Conservation (phyloP, 2,888 invertebrate species). For the Alitta virens region DNA sequence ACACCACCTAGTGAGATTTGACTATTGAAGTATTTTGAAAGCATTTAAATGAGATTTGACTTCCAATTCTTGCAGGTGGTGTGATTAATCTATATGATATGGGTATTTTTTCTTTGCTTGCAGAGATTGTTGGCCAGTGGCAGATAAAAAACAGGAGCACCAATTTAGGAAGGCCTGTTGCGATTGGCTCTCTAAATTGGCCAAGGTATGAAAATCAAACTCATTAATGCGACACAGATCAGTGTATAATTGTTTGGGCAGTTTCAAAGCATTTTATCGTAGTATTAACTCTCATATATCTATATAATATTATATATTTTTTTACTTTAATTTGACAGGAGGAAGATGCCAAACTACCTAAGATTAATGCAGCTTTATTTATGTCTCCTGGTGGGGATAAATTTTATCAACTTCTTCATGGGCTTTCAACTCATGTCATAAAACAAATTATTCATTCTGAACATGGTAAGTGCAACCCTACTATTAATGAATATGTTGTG, state of each 20-base stretch:
- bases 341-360: slow-evolving; percentile 42
- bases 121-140: slow-evolving; percentile 53
- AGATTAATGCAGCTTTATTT: slow-evolving; percentile 47
- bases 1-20: too few species aligned
- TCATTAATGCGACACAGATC: too few species aligned
- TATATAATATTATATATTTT: too few species aligned
- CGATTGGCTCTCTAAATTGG: slow-evolving; percentile 47
- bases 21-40: too few species aligned
- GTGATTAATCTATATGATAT: too few species aligned
- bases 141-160: slow-evolving; percentile 49
- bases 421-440: slow-evolving; percentile 48
- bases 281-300: too few species aligned
- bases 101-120: slow-evolving; percentile 20
- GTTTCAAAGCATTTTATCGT: too few species aligned
- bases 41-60: too few species aligned
- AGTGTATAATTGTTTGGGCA: too few species aligned
- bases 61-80: too few species aligned
- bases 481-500: too few species aligned
- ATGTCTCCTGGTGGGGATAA: slow-evolving; percentile 53
- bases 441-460: slow-evolving; percentile 37
- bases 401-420: slow-evolving; percentile 46
- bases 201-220: too few species aligned
- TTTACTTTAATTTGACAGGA: not conserved
- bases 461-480: slow-evolving; percentile 42
- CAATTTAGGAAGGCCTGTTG: slow-evolving; percentile 45